Evolutionary conservation across 1,140 invertebrate species (phyloP), one percentile per base, ranked within the genome.

Genomic region (Panagrolaimus sp.): DNA sequence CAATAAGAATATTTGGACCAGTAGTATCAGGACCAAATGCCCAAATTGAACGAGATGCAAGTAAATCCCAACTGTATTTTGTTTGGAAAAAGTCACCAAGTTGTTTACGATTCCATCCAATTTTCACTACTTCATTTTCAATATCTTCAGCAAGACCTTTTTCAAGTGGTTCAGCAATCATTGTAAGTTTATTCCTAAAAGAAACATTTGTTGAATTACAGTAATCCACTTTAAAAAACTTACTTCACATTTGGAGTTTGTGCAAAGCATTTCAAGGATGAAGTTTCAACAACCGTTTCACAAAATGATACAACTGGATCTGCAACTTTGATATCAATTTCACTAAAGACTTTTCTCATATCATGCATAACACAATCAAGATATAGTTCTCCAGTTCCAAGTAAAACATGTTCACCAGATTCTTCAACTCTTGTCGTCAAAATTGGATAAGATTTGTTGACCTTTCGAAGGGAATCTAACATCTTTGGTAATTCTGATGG

Each of bases 351-450:
- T 83, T 95, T 94, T 65, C 96, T 85, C 47, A 99, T 86, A 86
- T 99, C 96, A 84, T 99, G 96, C 96, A 99, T 98, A 0, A 97
- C 96, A 85, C 95, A 99, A 85, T 99, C 96, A 43, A 99, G 86
- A 82, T 98, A 98, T 0, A 99, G 86, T 83, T 99, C 96, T 8
- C 96, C 96, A 0, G 96, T 98, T 5, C 96, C 96, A 0, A 98
- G 85, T 45, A 99, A 90, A 15, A 99, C 91, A 85, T 99, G 96
- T 84, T 99, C 96, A 0, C 96, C 96, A 55, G 93, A 96, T 85
- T 98, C 96, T 85, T 99, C 96, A 0, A 98, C 96, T 71, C 92
- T 89, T 0, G 96, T 98, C 0, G 90, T 91, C 32, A 99, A 83
- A 7, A 98, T 85, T 0, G 96, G 96, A 86, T 98, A 99, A 1